Conservation (phyloP, 2,113 vertebrate genomes). For the Acanthochromis polyacanthus region DNA sequence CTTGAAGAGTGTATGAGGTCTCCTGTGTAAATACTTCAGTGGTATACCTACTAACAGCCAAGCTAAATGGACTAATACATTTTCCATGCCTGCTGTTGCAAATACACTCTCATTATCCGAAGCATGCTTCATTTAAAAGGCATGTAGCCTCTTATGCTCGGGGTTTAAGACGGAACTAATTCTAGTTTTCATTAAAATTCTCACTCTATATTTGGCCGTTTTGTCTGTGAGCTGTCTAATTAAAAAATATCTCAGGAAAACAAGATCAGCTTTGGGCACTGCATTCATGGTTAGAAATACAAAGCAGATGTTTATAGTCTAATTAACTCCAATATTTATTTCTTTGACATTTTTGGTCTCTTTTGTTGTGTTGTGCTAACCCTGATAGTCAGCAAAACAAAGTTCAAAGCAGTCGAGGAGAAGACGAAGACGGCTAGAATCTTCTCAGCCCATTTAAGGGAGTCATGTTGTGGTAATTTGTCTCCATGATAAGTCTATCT, state of each 20-base stretch:
- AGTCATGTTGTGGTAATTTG: conserved; percentile 46
- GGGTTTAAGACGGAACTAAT: conserved; percentile 62
- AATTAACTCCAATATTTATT: conserved; percentile 52
- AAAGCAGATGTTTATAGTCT: conserved; percentile 64
- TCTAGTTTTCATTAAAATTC: conserved; percentile 72
- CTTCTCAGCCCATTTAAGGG: conserved; percentile 19
- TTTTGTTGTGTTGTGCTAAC: conserved; percentile 32
- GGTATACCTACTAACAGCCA: conserved; percentile 32
- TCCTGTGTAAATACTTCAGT: conserved; percentile 25
- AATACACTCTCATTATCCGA: conserved; percentile 62
- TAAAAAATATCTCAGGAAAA: conserved; percentile 55
- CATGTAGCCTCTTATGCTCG: conserved; percentile 55
- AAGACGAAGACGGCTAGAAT: conserved; percentile 12
- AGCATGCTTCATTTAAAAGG: conserved; percentile 69
- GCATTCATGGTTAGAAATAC: conserved; percentile 31
- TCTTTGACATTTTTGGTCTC: conserved; percentile 34
- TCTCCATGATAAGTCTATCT: conserved; percentile 62
- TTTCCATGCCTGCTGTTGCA: conserved; percentile 62
- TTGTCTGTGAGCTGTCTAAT: conserved; percentile 48
- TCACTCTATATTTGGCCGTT: conserved; percentile 57
- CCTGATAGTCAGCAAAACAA: conserved; percentile 34
- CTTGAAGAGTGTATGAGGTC: conserved; percentile 57
- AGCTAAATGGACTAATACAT: conserved; percentile 52
- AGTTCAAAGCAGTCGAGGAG: conserved; percentile 38
- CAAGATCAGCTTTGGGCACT: conserved; percentile 23